Conservation (phyloP, 2,113 vertebrate genomes). For the Serinus canaria region DNA sequence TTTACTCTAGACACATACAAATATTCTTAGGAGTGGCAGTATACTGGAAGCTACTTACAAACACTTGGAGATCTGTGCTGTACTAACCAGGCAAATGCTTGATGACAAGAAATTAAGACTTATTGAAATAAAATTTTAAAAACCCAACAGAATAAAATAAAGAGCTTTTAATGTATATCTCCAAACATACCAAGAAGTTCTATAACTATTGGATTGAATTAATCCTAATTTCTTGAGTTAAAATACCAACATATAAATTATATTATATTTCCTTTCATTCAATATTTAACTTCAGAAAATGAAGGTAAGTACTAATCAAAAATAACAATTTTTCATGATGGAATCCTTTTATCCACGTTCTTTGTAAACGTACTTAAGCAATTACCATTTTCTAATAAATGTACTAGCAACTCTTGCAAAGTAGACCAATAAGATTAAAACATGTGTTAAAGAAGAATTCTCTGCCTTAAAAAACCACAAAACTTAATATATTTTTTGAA, state of each 20-base stretch:
- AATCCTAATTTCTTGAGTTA: background rate
- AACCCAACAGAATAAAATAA: accelerated
- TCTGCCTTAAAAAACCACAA: background rate
- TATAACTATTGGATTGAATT: background rate
- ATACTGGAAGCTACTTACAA: background rate
- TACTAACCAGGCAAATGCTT: background rate
- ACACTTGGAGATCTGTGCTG: background rate
- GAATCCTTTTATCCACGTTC: background rate
- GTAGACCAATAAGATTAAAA: background rate
- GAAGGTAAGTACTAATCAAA: background rate
- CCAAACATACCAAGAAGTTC: background rate
- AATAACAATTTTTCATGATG: background rate
- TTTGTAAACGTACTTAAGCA: background rate
- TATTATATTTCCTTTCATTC: background rate
- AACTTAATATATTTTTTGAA: background rate
- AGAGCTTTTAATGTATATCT: background rate
- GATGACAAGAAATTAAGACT: background rate
- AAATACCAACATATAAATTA: background rate
- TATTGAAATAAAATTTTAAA: background rate
- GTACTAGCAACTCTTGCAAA: background rate
- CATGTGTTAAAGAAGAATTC: background rate
- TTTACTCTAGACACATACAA: background rate
- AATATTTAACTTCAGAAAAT: background rate
- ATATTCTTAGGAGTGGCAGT: background rate
- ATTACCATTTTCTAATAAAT: background rate